Base-by-base conservation (phyloP, 2,888 invertebrate genomes). In the Dugesia japonica region DNA sequence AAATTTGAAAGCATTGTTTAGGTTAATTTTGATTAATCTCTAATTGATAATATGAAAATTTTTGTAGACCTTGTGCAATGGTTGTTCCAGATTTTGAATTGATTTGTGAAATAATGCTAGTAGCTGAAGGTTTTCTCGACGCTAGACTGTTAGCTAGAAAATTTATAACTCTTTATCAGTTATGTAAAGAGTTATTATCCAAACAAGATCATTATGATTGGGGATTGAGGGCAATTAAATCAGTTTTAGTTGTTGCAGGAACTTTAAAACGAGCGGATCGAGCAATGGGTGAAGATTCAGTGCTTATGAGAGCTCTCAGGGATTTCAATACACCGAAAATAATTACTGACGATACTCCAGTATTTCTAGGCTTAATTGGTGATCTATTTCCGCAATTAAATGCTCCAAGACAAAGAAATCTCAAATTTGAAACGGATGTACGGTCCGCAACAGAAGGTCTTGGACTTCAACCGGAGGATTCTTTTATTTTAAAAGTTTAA, bases 181-280 rank as follows among this genome's bases (percentile, higher is more conserved):
- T 78, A 17, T 78, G 78, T 72, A 71, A 73, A 28, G 78, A 78
- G 26, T 42, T 78, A 28, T 71, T 78, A 15, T 78, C 77, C 31
- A 78, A 78, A 28, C 78, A 78, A 72, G 78, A 78, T 28, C 78
- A 78, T 56, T 78, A 78, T 26, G 78, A 78, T 42, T 78, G 78
- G 78, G 78, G 78, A 17, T 27, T 78, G 38, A 71, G 78, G 27
- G 78, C 78, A n/a, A 77, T 78, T n/a, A 78, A 78, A 71, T 77
- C 78, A 20, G 78, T 78, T 23, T 33, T 78, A 26, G 76, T 77
- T 15, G 78, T 78, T n/a, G 78, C 78, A 17, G 78, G 78, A 0
- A 42, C 76, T 9, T 42, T 78, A 20, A 78, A 77, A 31, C 71
- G 78, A 7, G 72, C 33, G 9, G 76, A 78, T 73, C 78, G 71